Evolutionary conservation across 2,797 vertebrate genomes (phyloP).

Genomic region (Danio jaintianensis): DNA sequence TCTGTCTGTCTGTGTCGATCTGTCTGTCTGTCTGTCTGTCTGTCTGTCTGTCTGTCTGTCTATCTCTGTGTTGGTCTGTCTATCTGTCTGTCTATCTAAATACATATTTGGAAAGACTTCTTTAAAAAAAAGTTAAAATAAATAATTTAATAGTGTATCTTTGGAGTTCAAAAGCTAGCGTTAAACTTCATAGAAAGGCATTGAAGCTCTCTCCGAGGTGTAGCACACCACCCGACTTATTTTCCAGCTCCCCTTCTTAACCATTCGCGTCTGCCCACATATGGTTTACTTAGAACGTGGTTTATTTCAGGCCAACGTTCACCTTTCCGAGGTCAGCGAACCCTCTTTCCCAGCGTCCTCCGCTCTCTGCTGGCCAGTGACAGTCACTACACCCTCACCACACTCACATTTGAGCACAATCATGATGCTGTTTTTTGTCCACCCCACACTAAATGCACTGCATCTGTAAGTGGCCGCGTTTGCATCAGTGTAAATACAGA

Average conservation of each 20-base stretch:
- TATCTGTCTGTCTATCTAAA: no score
- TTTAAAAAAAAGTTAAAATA: not conserved
- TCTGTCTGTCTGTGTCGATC: no score
- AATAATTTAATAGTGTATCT: not conserved
- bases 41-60: no score
- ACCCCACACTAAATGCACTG: constrained; percentile 6
- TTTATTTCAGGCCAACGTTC: constrained; percentile 21
- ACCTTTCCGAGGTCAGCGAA: constrained; percentile 22
- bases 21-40: no score
- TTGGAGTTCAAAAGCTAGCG: constrained; percentile 3
- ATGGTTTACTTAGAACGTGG: not conserved
- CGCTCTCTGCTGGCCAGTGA: constrained; percentile 47
- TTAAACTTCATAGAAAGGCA: constrained; percentile 5
- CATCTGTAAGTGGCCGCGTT: constrained; percentile 8
- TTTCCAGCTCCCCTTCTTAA: not conserved
- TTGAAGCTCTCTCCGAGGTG: not conserved
- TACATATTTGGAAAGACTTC: not conserved
- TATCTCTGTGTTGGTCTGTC: no score
- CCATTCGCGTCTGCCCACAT: not conserved
- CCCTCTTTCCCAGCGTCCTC: not conserved
- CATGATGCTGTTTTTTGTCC: constrained; percentile 28
- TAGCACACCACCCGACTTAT: not conserved
- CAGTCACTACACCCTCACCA: not conserved
- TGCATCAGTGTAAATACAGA: constrained; percentile 48
- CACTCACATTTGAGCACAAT: constrained; percentile 28